Evolutionary conservation across 2,113 vertebrate species (phyloP).

Genomic region (Muscicapa adusta): DNA sequence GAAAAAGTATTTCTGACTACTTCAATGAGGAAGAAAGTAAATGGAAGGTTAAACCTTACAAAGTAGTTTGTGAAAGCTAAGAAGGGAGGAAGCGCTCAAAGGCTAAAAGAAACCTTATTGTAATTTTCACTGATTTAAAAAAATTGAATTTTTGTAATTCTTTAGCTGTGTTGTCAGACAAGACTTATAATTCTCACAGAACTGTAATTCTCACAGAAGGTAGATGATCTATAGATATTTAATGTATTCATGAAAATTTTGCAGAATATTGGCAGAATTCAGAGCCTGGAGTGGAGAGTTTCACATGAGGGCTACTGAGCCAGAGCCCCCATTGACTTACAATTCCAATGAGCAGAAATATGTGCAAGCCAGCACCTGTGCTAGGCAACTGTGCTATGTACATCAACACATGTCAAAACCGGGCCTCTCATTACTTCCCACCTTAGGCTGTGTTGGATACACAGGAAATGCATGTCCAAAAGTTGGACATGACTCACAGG

Average conservation of each 20-base stretch:
- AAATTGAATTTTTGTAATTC: conserved; percentile 37
- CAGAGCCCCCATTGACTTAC: not conserved
- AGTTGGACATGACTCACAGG: not conserved
- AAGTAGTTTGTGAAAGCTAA: not conserved
- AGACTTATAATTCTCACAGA: conserved; percentile 41
- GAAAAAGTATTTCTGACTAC: not conserved
- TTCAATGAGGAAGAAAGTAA: not conserved
- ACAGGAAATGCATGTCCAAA: not conserved
- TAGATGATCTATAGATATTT: conserved; percentile 41
- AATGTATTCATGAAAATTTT: conserved; percentile 43
- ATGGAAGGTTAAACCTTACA: not conserved
- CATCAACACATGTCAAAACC: conserved; percentile 22
- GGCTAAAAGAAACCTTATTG: not conserved
- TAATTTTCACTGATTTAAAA: conserved; percentile 28
- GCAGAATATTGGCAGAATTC: not conserved
- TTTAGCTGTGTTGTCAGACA: not conserved
- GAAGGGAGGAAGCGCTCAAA: not conserved
- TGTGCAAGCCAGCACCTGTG: not conserved
- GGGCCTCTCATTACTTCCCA: not conserved
- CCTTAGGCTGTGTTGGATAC: not conserved
- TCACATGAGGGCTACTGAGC: not conserved
- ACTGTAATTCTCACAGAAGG: conserved; percentile 49
- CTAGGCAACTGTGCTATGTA: not conserved
- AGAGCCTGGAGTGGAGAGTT: not conserved
- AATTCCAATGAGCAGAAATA: not conserved